These are phyloP conservation scores for Fregetta grallaria DNA, from an alignment of 2,113 vertebrate genomes.

Conservation along the genomic window DNA sequence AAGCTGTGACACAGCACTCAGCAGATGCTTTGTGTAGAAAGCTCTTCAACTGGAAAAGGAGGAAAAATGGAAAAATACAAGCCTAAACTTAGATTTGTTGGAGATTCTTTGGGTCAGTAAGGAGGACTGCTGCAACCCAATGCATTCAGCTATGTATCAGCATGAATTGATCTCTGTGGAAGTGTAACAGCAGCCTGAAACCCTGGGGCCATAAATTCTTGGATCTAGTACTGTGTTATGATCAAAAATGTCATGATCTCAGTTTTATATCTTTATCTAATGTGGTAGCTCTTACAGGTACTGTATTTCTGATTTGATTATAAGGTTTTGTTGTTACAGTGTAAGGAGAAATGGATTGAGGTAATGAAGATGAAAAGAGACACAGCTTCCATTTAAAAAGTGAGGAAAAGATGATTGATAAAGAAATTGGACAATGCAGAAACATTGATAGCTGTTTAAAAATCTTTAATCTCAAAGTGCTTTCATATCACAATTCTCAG, in stretches of 20 bases:
- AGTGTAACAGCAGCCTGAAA: not conserved
- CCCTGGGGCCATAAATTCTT: not conserved
- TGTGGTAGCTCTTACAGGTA: not conserved
- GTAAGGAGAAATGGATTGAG: not conserved
- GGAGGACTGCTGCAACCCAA: not conserved
- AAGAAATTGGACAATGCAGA: not conserved
- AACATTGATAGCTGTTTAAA: not conserved
- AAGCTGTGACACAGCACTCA: not conserved
- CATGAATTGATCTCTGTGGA: not conserved
- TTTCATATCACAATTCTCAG: not conserved
- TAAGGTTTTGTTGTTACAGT: not conserved
- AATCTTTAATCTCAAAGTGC: constrained; percentile 16
- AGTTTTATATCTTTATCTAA: not conserved
- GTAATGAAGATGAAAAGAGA: not conserved
- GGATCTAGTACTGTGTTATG: not conserved
- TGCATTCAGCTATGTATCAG: not conserved
- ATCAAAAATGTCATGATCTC: not conserved
- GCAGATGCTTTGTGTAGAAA: not conserved
- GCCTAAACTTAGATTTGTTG: not conserved
- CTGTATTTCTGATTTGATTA: not conserved
- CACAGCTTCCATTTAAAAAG: not conserved
- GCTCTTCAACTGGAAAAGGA: not conserved
- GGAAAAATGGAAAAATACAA: not conserved
- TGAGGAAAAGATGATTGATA: not conserved
- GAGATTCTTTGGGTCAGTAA: not conserved